Base-by-base conservation (phyloP, 2,113 vertebrate species). In the Aspiorhynchus laticeps region DNA sequence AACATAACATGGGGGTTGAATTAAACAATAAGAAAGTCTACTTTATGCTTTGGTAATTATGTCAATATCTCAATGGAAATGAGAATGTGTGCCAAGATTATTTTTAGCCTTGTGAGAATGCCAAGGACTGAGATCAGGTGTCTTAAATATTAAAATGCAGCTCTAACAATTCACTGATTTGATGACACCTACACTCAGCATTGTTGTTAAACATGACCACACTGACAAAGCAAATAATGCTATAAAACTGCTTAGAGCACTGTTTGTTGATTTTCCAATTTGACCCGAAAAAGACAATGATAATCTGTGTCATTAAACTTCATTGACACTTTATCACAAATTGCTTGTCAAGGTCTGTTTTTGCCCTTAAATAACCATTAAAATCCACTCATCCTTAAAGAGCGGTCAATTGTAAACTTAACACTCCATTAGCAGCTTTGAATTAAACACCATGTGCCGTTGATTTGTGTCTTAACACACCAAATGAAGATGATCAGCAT, bases 351-450 rank as follows among this genome's bases (percentile, higher is more conserved):
- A 69, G n/a, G 63, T 21, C 28, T 83, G 9, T 51, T 71, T 69
- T 51, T 71, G 15, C 63, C 19, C 19, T 83, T 51, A 51, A 28
- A 83, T 69, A 83, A 51, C 24, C 41, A 83, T 69, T 53, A 15
- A 83, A 71, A 71, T 83, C 63, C 63, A 83, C 65, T 71, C 81
- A 24, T 36, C 43, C 63, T 71, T 53, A 83, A 81, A 81, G 19
- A n/a, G 81, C 26, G 63, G 81, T 83, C 81, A 82, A 48, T 67
- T 67, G 59, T 81, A 19, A 81, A 65, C 61, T 21, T 41, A 43
- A 82, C 61, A 67, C 41, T 82, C 61, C 80, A 71, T 83, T 83
- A 83, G 28, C 63, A 48, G 81, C 65, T 48, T 24, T 53, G 41
- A 83, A 51, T 71, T 46, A 82, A 67, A 82, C 59, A 67, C 38